These are phyloP conservation scores for Plebejus argus DNA, from an alignment of 2,888 invertebrate genomes.

Conservation along the genomic window DNA sequence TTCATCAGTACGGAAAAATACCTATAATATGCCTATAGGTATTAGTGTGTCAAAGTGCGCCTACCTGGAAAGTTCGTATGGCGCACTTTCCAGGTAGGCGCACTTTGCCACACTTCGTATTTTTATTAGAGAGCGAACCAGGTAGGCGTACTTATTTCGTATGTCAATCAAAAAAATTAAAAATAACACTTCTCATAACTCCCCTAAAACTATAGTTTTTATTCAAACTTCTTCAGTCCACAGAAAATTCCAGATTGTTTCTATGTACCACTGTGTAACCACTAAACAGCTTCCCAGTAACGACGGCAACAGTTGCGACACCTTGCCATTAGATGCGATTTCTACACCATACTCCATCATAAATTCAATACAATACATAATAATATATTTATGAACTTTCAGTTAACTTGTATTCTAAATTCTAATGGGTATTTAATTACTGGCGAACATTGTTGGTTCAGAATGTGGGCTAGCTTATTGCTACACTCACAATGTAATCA, in stretches of 20 bases:
- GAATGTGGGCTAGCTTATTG: neutral
- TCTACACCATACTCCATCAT: neutral
- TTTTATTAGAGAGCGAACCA: too few species aligned
- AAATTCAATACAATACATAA: constrained; percentile 3
- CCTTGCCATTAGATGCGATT: constrained; percentile 14
- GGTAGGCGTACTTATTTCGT: too few species aligned
- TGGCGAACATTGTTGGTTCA: neutral
- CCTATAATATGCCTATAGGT: too few species aligned
- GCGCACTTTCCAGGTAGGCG: too few species aligned
- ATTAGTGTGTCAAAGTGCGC: too few species aligned
- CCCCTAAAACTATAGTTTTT: too few species aligned
- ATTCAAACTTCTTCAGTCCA: neutral
- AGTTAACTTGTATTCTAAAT: neutral
- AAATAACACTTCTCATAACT: too few species aligned
- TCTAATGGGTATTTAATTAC: neutral
- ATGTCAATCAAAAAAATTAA: too few species aligned
- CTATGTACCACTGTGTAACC: neutral
- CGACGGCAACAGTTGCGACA: neutral
- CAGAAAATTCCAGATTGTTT: neutral
- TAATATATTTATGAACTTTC: neutral
- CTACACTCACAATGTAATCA: too few species aligned
- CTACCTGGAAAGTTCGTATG: too few species aligned
- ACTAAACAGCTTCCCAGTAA: neutral
- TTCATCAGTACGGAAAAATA: too few species aligned
- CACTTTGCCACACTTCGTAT: too few species aligned